phyloP scores from a whole-genome alignment of 2,888 invertebrate genomes.

The Lasiommata megera region DNA sequence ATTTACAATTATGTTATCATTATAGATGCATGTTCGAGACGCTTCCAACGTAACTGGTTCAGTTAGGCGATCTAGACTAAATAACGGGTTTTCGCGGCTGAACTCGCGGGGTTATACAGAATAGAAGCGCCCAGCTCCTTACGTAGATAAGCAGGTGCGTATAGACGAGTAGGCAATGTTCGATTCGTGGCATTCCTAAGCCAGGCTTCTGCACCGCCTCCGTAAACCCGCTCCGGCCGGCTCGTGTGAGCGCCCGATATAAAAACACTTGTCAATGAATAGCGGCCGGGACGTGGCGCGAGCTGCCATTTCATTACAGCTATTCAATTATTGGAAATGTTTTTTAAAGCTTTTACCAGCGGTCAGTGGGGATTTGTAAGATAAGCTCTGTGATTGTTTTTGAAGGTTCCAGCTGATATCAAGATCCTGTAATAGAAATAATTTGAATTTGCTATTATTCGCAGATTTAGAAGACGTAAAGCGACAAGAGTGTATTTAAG shows the following conservation, averaged over 20 bases:
- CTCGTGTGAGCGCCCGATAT: background rate
- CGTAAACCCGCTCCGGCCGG: background rate
- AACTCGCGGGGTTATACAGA: too few relatives aligned
- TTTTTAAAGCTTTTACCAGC: background rate
- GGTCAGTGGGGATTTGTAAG: background rate
- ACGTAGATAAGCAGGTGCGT: background rate
- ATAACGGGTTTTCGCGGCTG: too few relatives aligned
- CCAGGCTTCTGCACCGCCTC: background rate
- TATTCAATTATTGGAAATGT: slow-evolving; percentile 2
- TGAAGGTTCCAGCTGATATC: background rate
- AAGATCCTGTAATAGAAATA: too few relatives aligned
- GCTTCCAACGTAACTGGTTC: too few relatives aligned
- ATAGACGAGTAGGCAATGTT: background rate
- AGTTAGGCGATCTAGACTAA: too few relatives aligned
- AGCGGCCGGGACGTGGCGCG: background rate
- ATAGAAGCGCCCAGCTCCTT: background rate
- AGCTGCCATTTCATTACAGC: slow-evolving; percentile 4
- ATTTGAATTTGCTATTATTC: too few relatives aligned
- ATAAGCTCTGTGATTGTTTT: background rate
- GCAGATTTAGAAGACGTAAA: too few relatives aligned
- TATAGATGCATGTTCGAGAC: too few relatives aligned
- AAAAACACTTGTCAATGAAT: slow-evolving; percentile 23
- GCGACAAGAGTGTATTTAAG: too few relatives aligned
- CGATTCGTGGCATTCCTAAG: slow-evolving; percentile 2
- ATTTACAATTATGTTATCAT: too few relatives aligned